Percentiles rank a stretch among this genome's conserved stretches.
Conservation (phyloP, 2,797 vertebrate species). For the Oryzias dopingdopingensis region DNA sequence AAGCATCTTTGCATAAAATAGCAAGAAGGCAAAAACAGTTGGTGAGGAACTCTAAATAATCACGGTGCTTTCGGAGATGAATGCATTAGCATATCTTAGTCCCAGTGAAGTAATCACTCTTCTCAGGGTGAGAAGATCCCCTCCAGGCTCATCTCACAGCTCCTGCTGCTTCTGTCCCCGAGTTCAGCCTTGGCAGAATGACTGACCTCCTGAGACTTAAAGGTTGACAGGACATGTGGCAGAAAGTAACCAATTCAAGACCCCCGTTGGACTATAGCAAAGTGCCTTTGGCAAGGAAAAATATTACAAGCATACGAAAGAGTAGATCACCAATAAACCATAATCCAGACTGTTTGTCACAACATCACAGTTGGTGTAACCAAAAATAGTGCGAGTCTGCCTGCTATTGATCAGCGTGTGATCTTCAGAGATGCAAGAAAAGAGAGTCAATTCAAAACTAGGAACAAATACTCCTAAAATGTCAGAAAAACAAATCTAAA, state of each 20-base stretch:
- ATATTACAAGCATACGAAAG: conserved; percentile 39
- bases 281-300: conserved; percentile 56
- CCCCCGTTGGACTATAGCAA: conserved; percentile 50
- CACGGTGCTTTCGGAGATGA: conserved; percentile 80
- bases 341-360: conserved; percentile 39
- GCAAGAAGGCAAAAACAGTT: conserved; percentile 81
- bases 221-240: conserved; percentile 48
- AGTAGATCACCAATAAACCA: conserved; percentile 38
- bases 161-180: conserved; percentile 60
- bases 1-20: conserved; percentile 78
- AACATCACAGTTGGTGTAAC: conserved; percentile 44
- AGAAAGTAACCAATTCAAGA: conserved; percentile 54
- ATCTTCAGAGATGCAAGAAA: conserved; percentile 17
- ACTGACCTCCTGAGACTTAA: conserved; percentile 68
- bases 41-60: conserved; percentile 82
- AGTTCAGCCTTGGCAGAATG: conserved; percentile 62
- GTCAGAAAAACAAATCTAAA: too few species aligned
- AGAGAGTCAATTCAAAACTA: conserved; percentile 2
- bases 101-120: conserved; percentile 77
- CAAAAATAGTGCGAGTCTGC: conserved; percentile 20
- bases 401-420: conserved; percentile 24
- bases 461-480: too few species aligned
- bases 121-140: conserved; percentile 74
- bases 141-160: conserved; percentile 65
- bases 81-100: conserved; percentile 84